A percentile compares a stretch with the other conserved stretches of the same genome.
These are phyloP conservation scores for Lithophane ornitopus DNA, from an alignment of 2,888 invertebrate species.

Conservation along the genomic window DNA sequence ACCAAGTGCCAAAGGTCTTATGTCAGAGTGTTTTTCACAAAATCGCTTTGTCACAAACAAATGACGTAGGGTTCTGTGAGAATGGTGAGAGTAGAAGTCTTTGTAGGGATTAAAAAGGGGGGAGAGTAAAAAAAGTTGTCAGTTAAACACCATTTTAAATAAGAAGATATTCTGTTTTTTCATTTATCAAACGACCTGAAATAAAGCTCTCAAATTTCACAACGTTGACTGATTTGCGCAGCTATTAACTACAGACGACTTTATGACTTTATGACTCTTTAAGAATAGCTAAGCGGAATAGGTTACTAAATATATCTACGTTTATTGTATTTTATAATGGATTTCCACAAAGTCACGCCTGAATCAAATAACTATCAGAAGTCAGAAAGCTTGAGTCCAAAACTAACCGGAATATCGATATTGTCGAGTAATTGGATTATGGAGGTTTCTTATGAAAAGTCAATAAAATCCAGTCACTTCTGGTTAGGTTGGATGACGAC, in stretches of 20 bases:
- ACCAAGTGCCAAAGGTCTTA: conserved; percentile 32
- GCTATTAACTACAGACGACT: background rate
- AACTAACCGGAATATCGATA: background rate
- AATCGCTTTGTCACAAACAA: conserved; percentile 36
- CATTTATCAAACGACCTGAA: background rate
- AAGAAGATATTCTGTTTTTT: no score
- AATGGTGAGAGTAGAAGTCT: background rate
- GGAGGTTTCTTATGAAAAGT: background rate
- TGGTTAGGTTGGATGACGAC: background rate
- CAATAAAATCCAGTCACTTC: background rate
- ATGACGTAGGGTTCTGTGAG: background rate
- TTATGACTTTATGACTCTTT: no score
- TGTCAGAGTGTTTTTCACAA: conserved; percentile 40
- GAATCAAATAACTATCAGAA: background rate
- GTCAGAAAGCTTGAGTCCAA: no score
- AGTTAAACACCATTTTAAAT: no score
- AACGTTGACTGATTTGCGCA: no score
- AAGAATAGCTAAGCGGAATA: no score
- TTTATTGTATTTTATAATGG: no score
- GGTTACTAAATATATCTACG: no score
- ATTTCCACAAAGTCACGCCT: no score
- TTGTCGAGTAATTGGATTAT: background rate
- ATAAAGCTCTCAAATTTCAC: background rate
- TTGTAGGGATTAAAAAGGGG: background rate
- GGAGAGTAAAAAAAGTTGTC: no score